Evolutionary conservation across 2,888 invertebrate genomes (phyloP).

Genomic region (Rosalia funebris): DNA sequence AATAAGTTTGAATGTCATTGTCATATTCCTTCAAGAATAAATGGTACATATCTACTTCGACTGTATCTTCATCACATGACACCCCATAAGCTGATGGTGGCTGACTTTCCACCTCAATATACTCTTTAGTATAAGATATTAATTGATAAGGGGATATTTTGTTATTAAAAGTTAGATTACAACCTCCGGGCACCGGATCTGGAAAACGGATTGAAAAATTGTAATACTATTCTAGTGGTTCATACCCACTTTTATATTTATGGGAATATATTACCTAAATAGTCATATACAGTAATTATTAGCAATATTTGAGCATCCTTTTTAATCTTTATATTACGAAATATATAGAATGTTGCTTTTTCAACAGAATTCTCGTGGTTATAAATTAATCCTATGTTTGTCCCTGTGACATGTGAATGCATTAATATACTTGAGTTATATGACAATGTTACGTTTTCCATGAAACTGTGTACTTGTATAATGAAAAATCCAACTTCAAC

Average conservation of each 20-base stretch:
- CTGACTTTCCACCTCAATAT: slow-evolving; percentile 68
- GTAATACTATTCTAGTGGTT: not conserved
- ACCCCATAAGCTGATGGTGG: slow-evolving; percentile 63
- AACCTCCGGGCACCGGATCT: slow-evolving; percentile 85
- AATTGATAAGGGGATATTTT: slow-evolving; percentile 72
- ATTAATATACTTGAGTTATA: slow-evolving; percentile 53
- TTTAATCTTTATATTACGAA: slow-evolving; percentile 29
- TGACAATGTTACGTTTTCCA: slow-evolving; percentile 69
- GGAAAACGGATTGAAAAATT: slow-evolving; percentile 43
- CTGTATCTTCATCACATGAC: slow-evolving; percentile 57
- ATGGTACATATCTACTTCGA: slow-evolving; percentile 70
- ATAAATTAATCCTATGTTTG: slow-evolving; percentile 70
- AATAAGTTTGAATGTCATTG: slow-evolving; percentile 69
- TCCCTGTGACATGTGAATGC: slow-evolving; percentile 66
- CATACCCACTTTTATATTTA: not conserved
- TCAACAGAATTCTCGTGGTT: slow-evolving; percentile 26
- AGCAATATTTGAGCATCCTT: slow-evolving; percentile 36
- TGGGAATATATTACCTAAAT: slow-evolving; percentile 38
- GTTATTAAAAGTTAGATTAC: slow-evolving; percentile 74
- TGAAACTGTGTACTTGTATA: slow-evolving; percentile 73
- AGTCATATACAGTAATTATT: slow-evolving; percentile 42
- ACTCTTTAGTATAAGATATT: slow-evolving; percentile 59
- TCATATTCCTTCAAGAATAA: slow-evolving; percentile 71
- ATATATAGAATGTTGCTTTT: slow-evolving; percentile 38
- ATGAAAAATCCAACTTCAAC: slow-evolving; percentile 68